Percentiles rank a stretch among this genome's conserved stretches.
Evolutionary conservation across 2,888 invertebrate genomes (phyloP).

Genomic region (Luperina nickerlii): DNA sequence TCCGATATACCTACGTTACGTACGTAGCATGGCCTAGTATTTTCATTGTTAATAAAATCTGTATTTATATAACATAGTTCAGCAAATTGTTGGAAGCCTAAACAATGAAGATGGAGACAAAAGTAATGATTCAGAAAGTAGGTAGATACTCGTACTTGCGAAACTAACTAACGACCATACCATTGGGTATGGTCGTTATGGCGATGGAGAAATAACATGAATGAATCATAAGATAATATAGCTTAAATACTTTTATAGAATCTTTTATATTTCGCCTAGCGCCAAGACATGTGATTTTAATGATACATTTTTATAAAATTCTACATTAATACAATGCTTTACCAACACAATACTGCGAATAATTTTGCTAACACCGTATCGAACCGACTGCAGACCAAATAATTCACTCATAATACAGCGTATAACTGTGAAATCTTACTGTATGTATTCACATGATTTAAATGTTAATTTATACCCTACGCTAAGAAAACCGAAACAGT

Average conservation of each 20-base stretch:
- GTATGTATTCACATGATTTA: not conserved
- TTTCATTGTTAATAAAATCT: slow-evolving; percentile 1
- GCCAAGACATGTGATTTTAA: not conserved
- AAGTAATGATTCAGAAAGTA: slow-evolving; percentile 8
- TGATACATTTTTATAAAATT: not conserved
- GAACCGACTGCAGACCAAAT: not conserved
- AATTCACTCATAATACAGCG: not conserved
- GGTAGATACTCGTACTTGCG: not conserved
- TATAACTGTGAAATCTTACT: slow-evolving; percentile 21
- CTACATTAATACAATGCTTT: not conserved
- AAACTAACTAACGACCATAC: too few species aligned
- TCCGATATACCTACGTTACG: not conserved
- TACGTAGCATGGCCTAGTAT: not conserved
- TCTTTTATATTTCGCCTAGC: not conserved
- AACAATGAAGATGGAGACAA: not conserved
- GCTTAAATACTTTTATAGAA: not conserved
- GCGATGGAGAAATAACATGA: not conserved
- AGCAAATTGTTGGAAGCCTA: not conserved
- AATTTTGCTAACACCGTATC: not conserved
- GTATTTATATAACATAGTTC: not conserved
- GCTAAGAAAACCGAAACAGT: slow-evolving; percentile 11
- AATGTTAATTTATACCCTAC: slow-evolving; percentile 9
- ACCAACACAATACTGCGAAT: not conserved
- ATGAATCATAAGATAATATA: not conserved
- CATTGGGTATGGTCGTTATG: not conserved